phyloP scores from a whole-genome alignment of 1,140 invertebrate species.

The Pogonognathellus flavescens region DNA sequence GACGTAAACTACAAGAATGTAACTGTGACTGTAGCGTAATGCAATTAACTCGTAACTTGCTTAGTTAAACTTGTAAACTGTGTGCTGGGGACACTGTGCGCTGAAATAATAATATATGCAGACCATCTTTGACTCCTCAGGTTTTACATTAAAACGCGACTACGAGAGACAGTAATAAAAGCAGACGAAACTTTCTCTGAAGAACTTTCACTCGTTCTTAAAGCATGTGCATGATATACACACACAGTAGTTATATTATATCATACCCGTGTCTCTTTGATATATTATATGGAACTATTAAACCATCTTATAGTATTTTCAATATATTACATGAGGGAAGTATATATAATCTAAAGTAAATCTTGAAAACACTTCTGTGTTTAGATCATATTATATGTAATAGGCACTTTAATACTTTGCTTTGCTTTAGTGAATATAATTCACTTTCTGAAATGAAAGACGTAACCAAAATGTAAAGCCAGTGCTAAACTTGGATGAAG shows the following conservation, averaged over 20 bases:
- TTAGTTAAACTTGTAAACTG: conserved; percentile 5
- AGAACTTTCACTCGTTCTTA: background rate
- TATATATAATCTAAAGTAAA: no score
- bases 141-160: background rate
- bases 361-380: no score
- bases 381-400: no score
- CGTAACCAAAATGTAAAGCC: no score
- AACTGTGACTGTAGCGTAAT: background rate
- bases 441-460: no score
- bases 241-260: background rate
- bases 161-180: background rate
- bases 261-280: background rate
- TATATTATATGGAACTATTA: background rate
- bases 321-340: background rate
- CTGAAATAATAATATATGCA: background rate
- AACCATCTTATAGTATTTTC: background rate
- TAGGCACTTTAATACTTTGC: no score
- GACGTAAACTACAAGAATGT: background rate
- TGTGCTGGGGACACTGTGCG: background rate
- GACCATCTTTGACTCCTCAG: background rate
- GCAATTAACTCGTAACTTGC: conserved; percentile 23
- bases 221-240: conserved; percentile 12
- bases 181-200: conserved; percentile 11
- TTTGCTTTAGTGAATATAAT: no score
- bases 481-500: no score